Percentiles rank a stretch among this genome's conserved stretches.
Conservation (phyloP, 2,888 invertebrate species). For the Oscheius onirici region DNA sequence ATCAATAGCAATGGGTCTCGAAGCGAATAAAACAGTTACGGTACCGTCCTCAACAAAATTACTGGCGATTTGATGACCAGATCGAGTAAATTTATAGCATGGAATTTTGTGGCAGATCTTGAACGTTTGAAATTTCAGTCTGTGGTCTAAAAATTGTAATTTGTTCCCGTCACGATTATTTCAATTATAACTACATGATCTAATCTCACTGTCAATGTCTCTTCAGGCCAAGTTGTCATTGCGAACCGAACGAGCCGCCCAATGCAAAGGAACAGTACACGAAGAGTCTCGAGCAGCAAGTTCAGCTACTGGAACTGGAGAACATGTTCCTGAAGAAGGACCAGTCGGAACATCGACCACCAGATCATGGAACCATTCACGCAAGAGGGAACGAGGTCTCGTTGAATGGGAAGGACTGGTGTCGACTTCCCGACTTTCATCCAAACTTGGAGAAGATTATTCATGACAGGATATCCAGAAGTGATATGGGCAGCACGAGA, state of each 20-base stretch:
- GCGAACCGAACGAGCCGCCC: not conserved
- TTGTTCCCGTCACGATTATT: too few relatives aligned
- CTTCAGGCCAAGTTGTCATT: slow-evolving; percentile 6
- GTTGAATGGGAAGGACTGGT: slow-evolving; percentile 52
- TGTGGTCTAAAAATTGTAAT: too few relatives aligned
- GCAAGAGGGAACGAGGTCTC: slow-evolving; percentile 49
- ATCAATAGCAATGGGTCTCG: too few relatives aligned
- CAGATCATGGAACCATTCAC: slow-evolving; percentile 31
- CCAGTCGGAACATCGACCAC: not conserved
- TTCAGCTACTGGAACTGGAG: slow-evolving; percentile 55
- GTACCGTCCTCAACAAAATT: too few relatives aligned
- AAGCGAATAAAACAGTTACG: too few relatives aligned
- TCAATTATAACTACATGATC: too few relatives aligned
- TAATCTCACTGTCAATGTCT: too few relatives aligned
- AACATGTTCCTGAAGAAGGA: slow-evolving; percentile 47
- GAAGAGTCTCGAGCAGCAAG: slow-evolving; percentile 54
- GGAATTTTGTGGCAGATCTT: too few relatives aligned
- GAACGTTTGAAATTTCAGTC: too few relatives aligned
- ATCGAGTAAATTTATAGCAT: too few relatives aligned
- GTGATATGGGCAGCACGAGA: not conserved
- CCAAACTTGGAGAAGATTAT: slow-evolving; percentile 47
- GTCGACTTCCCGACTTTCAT: slow-evolving; percentile 49
- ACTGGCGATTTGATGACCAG: too few relatives aligned
- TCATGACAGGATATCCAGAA: slow-evolving; percentile 10
- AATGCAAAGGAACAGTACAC: slow-evolving; percentile 45